Conservation (phyloP, 2,113 vertebrate species). For the Rhinolophus ferrumequinum region DNA sequence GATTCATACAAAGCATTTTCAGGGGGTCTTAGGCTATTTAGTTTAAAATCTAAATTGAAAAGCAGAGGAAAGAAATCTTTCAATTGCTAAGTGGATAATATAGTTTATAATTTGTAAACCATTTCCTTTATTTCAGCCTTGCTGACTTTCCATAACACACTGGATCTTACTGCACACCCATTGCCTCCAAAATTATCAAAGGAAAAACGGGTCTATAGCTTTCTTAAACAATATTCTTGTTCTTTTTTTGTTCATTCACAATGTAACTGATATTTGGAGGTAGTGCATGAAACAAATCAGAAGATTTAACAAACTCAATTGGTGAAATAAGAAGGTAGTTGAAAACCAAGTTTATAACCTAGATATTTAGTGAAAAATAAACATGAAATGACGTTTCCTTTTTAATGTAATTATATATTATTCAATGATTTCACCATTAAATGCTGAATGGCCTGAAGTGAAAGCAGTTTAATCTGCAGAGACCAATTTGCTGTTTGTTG, state of each 20-base stretch:
- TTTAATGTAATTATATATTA: constrained; percentile 27
- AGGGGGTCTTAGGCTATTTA: constrained; percentile 69
- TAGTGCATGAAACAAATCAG: constrained; percentile 59
- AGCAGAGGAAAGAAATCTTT: constrained; percentile 67
- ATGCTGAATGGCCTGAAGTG: constrained; percentile 15
- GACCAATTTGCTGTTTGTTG: background rate
- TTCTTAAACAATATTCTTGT: constrained; percentile 54
- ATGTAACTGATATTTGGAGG: constrained; percentile 72
- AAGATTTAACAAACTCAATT: constrained; percentile 63
- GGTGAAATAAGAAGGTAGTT: constrained; percentile 41
- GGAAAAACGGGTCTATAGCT: constrained; percentile 45
- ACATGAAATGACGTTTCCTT: constrained; percentile 52
- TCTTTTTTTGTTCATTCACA: constrained; percentile 65
- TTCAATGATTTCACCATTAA: constrained; percentile 65
- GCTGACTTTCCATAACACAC: constrained; percentile 63
- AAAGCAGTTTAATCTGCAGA: constrained; percentile 54
- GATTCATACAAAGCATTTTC: constrained; percentile 61
- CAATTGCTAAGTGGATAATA: constrained; percentile 67
- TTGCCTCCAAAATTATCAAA: constrained; percentile 51
- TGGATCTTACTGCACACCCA: constrained; percentile 61
- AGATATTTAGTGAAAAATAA: constrained; percentile 13
- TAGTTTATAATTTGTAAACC: constrained; percentile 76
- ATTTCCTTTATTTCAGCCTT: constrained; percentile 71
- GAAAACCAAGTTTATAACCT: background rate
- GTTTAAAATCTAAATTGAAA: constrained; percentile 72